Evolutionary conservation across 2,797 vertebrate genomes (phyloP).

Genomic region (Rhinoraja longicauda): DNA sequence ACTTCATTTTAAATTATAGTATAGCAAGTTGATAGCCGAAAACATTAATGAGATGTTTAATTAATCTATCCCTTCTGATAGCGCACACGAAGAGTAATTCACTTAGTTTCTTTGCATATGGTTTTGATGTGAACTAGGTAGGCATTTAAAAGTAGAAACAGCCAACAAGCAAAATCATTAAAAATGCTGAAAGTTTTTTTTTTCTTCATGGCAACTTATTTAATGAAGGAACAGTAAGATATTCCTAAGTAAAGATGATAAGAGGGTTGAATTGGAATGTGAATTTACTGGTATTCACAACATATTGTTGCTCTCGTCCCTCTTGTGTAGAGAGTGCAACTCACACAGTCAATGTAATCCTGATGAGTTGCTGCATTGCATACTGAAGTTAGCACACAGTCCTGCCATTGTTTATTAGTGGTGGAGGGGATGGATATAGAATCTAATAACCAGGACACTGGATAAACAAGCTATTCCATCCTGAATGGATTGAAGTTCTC

Average conservation of each 20-base stretch:
- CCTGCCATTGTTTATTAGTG: background rate
- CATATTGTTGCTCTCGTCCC: background rate
- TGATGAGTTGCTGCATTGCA: background rate
- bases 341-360: background rate
- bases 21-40: background rate
- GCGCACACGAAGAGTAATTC: background rate
- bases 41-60: constrained; percentile 12
- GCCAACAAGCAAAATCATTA: background rate
- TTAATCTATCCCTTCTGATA: constrained; percentile 30
- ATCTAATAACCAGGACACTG: background rate
- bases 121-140: background rate
- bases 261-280: background rate
- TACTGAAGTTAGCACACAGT: background rate
- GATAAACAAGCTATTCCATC: background rate
- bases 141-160: background rate
- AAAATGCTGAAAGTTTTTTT: background rate
- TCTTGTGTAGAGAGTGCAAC: background rate
- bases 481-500: background rate
- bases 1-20: constrained; percentile 18
- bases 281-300: background rate
- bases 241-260: background rate
- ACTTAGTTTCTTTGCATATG: background rate
- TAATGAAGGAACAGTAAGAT: background rate
- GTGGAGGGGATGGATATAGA: background rate
- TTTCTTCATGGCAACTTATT: background rate